Conservation (phyloP, 2,888 invertebrate genomes). For the Herminia tarsipennalis region DNA sequence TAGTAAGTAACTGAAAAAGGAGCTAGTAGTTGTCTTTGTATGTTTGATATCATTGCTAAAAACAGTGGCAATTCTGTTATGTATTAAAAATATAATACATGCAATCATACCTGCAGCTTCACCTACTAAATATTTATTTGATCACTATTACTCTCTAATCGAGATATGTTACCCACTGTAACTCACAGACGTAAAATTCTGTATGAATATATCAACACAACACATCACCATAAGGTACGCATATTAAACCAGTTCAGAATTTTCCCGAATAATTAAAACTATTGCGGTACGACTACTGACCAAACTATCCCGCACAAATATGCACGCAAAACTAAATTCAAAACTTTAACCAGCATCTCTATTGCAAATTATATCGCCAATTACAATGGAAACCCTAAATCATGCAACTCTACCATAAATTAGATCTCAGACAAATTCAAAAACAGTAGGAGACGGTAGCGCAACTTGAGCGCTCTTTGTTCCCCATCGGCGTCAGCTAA, state of each 20-base stretch:
- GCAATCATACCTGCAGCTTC: neutral
- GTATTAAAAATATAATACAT: neutral
- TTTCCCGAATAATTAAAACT: conserved; percentile 38
- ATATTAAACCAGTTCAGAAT: conserved; percentile 27
- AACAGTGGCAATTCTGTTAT: too few species aligned
- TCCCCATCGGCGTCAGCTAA: conserved; percentile 80
- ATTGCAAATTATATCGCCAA: conserved; percentile 70
- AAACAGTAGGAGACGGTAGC: conserved; percentile 85
- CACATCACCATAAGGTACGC: conserved; percentile 11
- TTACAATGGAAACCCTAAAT: conserved; percentile 81
- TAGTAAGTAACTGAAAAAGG: too few species aligned
- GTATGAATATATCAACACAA: too few species aligned
- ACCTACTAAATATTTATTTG: too few species aligned
- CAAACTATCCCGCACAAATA: conserved; percentile 54
- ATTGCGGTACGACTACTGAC: conserved; percentile 35
- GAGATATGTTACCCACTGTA: too few species aligned
- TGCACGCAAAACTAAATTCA: conserved; percentile 66
- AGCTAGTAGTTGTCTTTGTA: too few species aligned
- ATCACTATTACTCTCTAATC: too few species aligned
- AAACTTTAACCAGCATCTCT: conserved; percentile 55
- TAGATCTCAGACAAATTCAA: conserved; percentile 81
- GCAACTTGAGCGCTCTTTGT: conserved; percentile 80
- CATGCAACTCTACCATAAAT: conserved; percentile 75
- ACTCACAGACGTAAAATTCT: too few species aligned
- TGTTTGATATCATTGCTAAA: too few species aligned